These are phyloP conservation scores for Lethocerus indicus DNA, from an alignment of 1,140 invertebrate genomes.

Conservation along the genomic window DNA sequence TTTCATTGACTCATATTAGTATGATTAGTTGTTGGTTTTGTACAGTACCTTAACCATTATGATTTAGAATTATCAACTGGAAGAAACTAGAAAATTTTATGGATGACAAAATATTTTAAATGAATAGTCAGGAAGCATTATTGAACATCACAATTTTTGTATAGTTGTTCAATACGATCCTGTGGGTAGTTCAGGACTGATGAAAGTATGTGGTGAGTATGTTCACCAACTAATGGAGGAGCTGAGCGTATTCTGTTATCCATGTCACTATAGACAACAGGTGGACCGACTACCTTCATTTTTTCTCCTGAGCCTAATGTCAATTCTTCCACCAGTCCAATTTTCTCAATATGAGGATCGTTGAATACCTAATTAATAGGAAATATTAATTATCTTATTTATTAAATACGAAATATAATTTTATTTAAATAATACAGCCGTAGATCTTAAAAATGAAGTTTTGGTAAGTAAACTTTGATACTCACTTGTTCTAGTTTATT, in stretches of 20 bases:
- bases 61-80: no score
- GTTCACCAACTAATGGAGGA: slow-evolving; percentile 76
- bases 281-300: slow-evolving; percentile 68
- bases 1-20: no score
- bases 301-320: slow-evolving; percentile 48
- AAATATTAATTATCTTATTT: no score
- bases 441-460: not conserved
- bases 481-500: slow-evolving; percentile 59
- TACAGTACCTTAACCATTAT: no score
- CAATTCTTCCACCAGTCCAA: slow-evolving; percentile 58
- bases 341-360: slow-evolving; percentile 66
- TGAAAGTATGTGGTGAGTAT: slow-evolving; percentile 60
- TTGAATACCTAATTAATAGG: slow-evolving; percentile 57
- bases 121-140: no score
- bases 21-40: no score
- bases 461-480: not conserved
- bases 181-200: slow-evolving; percentile 48
- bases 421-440: not conserved
- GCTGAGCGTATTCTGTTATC: slow-evolving; percentile 48
- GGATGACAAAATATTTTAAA: no score
- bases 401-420: not conserved
- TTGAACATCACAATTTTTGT: slow-evolving; percentile 30
- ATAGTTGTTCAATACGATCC: slow-evolving; percentile 37
- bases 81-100: no score
- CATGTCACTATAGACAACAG: slow-evolving; percentile 60